Evolutionary conservation across 2,888 invertebrate species (phyloP).

Genomic region (Phengaris alcon): DNA sequence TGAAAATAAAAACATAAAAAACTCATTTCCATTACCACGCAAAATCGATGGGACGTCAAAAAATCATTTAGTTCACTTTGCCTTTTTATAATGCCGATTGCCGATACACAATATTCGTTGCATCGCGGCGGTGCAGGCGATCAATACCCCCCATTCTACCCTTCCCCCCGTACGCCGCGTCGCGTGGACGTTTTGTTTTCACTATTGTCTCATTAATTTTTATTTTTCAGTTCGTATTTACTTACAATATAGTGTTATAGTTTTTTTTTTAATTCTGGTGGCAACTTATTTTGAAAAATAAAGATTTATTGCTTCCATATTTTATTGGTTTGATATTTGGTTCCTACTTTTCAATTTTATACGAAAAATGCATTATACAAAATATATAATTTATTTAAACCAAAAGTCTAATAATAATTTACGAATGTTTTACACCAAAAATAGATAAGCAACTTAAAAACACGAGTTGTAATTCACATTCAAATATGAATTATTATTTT

Average conservation of each 20-base stretch:
- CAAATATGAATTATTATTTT: background rate
- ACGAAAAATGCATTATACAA: no score
- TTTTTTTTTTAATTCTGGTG: background rate
- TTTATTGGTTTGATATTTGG: no score
- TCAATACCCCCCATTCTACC: slow-evolving; percentile 53
- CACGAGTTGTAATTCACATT: background rate
- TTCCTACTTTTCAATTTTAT: no score
- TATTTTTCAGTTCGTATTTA: background rate
- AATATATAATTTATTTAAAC: no score
- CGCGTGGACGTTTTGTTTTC: background rate
- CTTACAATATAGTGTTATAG: background rate
- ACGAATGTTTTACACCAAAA: background rate
- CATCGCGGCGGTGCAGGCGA: slow-evolving; percentile 65
- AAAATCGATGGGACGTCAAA: background rate
- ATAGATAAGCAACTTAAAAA: background rate
- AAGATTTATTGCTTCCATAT: no score
- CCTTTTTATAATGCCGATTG: slow-evolving; percentile 25
- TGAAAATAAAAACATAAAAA: background rate
- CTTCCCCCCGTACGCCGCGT: slow-evolving; percentile 33
- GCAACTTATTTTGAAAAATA: background rate
- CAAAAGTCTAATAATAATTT: no score
- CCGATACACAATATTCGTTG: slow-evolving; percentile 43
- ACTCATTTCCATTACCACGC: background rate
- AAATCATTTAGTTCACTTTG: slow-evolving; percentile 19
- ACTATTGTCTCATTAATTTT: slow-evolving; percentile 19